A percentile compares a stretch with the other conserved stretches of the same genome.
These are phyloP conservation scores for Synanthedon andrenaeformis DNA, from an alignment of 2,888 invertebrate genomes.

Conservation along the genomic window DNA sequence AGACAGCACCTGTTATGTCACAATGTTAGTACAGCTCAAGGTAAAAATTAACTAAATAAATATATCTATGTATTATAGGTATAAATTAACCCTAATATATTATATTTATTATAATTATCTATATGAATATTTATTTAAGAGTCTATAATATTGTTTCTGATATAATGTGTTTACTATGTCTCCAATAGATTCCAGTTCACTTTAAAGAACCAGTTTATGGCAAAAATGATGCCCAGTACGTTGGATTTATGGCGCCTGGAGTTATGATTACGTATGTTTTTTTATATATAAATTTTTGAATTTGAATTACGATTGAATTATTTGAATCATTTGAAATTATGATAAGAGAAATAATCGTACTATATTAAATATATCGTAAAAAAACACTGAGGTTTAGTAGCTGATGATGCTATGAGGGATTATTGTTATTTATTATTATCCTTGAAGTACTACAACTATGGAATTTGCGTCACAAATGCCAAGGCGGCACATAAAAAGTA, in stretches of 20 bases:
- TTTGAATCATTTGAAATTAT: background rate
- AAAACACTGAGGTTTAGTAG: too few relatives aligned
- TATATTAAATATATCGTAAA: too few relatives aligned
- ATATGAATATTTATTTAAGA: background rate
- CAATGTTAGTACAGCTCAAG: constrained; percentile 16
- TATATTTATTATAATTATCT: background rate
- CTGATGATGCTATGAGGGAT: too few relatives aligned
- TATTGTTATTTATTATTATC: too few relatives aligned
- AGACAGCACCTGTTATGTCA: constrained; percentile 14
- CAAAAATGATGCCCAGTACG: constrained; percentile 74
- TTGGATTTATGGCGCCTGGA: constrained; percentile 87
- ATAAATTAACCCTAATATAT: too few relatives aligned
- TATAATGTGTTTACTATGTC: constrained; percentile 1
- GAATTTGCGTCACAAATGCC: too few relatives aligned
- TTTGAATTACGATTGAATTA: too few relatives aligned
- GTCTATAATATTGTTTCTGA: background rate
- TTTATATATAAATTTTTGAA: too few relatives aligned
- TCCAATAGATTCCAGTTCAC: constrained; percentile 69
- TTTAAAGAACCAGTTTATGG: constrained; percentile 81
- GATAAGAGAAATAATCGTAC: too few relatives aligned
- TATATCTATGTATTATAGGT: background rate
- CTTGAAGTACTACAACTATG: too few relatives aligned
- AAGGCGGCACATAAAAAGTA: too few relatives aligned
- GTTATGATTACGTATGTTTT: constrained; percentile 81
- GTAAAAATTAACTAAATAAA: constrained; percentile 14